phyloP scores from a whole-genome alignment of 1,140 invertebrate species.

The Solen grandis region DNA sequence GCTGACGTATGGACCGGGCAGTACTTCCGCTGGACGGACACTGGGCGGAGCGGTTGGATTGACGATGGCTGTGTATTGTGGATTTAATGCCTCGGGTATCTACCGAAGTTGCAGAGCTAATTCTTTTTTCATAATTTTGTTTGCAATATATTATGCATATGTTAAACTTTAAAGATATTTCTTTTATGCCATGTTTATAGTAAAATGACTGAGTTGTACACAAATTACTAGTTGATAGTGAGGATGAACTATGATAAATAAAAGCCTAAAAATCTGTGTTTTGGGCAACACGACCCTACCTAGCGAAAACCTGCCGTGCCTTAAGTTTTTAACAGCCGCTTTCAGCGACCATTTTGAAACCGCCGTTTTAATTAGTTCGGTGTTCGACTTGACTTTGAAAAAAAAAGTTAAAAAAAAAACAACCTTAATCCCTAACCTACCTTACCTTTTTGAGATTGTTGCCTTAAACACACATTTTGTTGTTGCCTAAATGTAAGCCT shows the following conservation, averaged over 20 bases:
- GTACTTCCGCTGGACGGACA: slow-evolving; percentile 15
- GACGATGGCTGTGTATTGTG: slow-evolving; percentile 37
- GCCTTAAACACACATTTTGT: too few species aligned
- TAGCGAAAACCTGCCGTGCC: too few species aligned
- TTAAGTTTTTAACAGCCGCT: too few species aligned
- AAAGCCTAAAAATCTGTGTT: too few species aligned
- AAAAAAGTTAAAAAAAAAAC: too few species aligned
- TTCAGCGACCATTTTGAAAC: too few species aligned
- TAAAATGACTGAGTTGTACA: neutral
- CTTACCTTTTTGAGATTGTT: too few species aligned
- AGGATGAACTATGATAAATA: too few species aligned
- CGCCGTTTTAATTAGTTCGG: too few species aligned
- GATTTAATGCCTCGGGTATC: slow-evolving; percentile 30
- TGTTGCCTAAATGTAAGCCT: neutral
- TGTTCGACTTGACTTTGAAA: too few species aligned
- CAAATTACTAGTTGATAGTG: neutral
- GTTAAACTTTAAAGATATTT: neutral
- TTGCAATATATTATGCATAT: neutral
- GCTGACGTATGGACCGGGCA: slow-evolving; percentile 23
- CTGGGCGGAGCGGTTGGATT: slow-evolving; percentile 16
- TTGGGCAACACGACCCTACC: too few species aligned
- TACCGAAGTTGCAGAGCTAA: neutral
- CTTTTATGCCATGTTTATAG: neutral
- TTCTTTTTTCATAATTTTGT: neutral
- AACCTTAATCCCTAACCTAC: too few species aligned